phyloP scores from a whole-genome alignment of 2,888 invertebrate species.

The Sesamia inferens region DNA sequence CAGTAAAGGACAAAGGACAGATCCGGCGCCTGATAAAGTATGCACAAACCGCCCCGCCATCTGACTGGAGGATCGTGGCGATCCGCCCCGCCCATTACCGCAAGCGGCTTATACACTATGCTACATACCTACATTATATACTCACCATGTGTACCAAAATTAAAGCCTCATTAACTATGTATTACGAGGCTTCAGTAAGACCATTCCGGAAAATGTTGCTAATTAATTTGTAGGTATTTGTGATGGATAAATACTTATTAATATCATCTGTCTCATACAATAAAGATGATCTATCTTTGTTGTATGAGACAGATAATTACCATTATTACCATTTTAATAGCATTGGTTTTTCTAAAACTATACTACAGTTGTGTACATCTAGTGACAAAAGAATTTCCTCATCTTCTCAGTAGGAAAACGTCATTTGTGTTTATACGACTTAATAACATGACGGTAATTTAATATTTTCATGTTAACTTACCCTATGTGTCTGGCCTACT shows the following conservation, averaged over 20 bases:
- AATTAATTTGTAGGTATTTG: constrained; percentile 19
- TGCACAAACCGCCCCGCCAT: constrained; percentile 85
- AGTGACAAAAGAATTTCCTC: too few relatives aligned
- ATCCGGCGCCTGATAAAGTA: constrained; percentile 78
- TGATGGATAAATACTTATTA: not conserved
- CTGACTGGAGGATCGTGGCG: constrained; percentile 81
- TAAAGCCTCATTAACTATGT: constrained; percentile 56
- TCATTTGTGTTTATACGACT: not conserved
- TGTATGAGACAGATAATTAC: not conserved
- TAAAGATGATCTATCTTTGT: not conserved
- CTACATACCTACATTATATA: constrained; percentile 63
- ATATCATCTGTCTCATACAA: too few relatives aligned
- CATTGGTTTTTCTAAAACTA: not conserved
- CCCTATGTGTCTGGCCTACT: too few relatives aligned
- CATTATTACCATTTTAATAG: not conserved
- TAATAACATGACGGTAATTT: too few relatives aligned
- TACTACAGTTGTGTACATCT: not conserved
- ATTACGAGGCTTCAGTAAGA: constrained; percentile 23
- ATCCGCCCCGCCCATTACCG: constrained; percentile 81
- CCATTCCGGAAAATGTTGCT: constrained; percentile 19
- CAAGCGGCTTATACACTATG: constrained; percentile 75
- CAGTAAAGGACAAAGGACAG: constrained; percentile 74
- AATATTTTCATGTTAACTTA: too few relatives aligned
- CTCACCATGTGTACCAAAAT: constrained; percentile 55
- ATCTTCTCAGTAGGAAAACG: not conserved